Evolutionary conservation across 1,140 invertebrate species (phyloP).

Genomic region (Anthonomus grandis): DNA sequence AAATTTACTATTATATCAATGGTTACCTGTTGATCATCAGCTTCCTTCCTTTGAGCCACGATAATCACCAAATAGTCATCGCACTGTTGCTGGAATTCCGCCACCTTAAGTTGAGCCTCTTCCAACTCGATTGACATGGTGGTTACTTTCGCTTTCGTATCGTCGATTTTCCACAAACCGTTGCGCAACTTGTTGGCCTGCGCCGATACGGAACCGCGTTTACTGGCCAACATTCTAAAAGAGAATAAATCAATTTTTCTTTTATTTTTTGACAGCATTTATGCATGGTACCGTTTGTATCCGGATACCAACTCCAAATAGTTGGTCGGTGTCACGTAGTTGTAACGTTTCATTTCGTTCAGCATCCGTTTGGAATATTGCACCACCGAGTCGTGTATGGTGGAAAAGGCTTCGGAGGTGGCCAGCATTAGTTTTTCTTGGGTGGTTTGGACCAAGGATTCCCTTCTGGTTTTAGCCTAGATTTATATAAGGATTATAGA

Average conservation of each 20-base stretch:
- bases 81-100: slow-evolving; percentile 69
- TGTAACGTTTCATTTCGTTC: slow-evolving; percentile 71
- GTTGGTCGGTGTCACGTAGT: slow-evolving; percentile 83
- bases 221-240: slow-evolving; percentile 66
- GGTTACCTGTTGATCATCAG: slow-evolving; percentile 65
- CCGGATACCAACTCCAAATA: slow-evolving; percentile 78
- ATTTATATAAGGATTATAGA: too few relatives aligned
- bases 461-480: slow-evolving; percentile 29
- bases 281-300: slow-evolving; percentile 67
- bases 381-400: slow-evolving; percentile 73
- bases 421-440: slow-evolving; percentile 61
- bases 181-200: slow-evolving; percentile 71
- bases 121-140: slow-evolving; percentile 77
- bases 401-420: slow-evolving; percentile 68
- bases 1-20: background rate
- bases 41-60: slow-evolving; percentile 71
- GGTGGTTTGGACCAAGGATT: slow-evolving; percentile 49
- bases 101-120: slow-evolving; percentile 70
- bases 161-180: slow-evolving; percentile 76
- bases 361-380: slow-evolving; percentile 68
- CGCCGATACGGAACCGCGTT: slow-evolving; percentile 64
- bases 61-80: slow-evolving; percentile 73
- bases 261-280: background rate
- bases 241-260: background rate
- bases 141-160: slow-evolving; percentile 69